Base-by-base conservation (phyloP, 2,797 vertebrate genomes). In the Hoplostethus atlanticus region DNA sequence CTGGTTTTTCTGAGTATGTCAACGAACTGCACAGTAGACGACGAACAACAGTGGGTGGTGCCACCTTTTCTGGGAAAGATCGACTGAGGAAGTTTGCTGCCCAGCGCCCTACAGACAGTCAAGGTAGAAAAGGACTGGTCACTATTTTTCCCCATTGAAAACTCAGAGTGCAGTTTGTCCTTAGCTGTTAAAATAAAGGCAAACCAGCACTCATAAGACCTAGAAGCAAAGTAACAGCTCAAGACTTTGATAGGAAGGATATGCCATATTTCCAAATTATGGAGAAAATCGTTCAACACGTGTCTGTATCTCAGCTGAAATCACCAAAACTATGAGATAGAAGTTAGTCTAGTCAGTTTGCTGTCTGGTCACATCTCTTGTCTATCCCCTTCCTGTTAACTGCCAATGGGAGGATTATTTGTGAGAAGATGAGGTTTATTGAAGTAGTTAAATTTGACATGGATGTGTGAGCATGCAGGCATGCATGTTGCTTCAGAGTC, bases 1-100 rank as follows among this genome's bases (percentile, higher is more conserved):
- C 87, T 30, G 96, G 97, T 91, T 94, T 99, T 85, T 97, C 97
- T 5, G 98, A 99, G 79, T 99, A 98, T 82, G 96, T 99, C 85
- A 98, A 95, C 78, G 92, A 92, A 16, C 95, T 99, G 60, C 97
- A 99, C 66, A 94, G 92, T 81, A 96, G 95, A 84, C 77, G 86
- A 4, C 89, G 87, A 67, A 72, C 84, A 12, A 72, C 84, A 12
- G 64, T 71, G 1, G 95, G 92, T 84, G 92, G 83, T 61, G 85
- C 89, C 79, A 85, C 94, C 60, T 97, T 98, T 80, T 93, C 97
- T 56, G 98, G 97, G 83, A 98, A 94, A 93, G 97, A 99, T 81
- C 94, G 95, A 58, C 93, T 99, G 87, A 98, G 96, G 94, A 98
- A 95, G 90, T 89, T 91, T 79, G 94, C 92, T 88, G 68, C 91